These are phyloP conservation scores for Papilio gigon DNA, from an alignment of 2,888 invertebrate species.

Conservation along the genomic window DNA sequence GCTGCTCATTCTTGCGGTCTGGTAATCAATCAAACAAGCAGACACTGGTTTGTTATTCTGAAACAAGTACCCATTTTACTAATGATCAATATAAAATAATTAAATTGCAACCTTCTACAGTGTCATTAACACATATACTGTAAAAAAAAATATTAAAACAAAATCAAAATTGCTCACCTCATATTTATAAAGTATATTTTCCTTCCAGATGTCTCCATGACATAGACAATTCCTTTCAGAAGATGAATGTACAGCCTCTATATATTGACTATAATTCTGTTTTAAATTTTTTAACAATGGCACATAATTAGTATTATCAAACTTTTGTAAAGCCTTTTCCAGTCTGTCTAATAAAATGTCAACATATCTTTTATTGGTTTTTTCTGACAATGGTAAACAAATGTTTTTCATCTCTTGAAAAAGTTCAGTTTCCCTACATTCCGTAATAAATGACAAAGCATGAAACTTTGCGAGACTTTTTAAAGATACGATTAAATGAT, in stretches of 20 bases:
- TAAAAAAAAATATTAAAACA: neutral
- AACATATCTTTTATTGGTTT: constrained; percentile 63
- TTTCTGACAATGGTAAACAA: constrained; percentile 64
- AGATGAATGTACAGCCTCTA: constrained; percentile 52
- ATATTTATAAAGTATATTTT: constrained; percentile 73
- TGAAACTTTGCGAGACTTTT: constrained; percentile 67
- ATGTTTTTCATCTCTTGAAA: constrained; percentile 55
- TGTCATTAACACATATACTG: neutral
- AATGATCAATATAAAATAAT: neutral
- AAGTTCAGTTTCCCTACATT: constrained; percentile 49
- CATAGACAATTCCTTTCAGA: constrained; percentile 62
- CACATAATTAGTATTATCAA: constrained; percentile 58
- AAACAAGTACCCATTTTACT: constrained; percentile 36
- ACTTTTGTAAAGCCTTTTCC: constrained; percentile 61
- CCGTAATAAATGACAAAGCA: constrained; percentile 67
- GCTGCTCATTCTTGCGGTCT: constrained; percentile 64
- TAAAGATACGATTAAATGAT: constrained; percentile 62
- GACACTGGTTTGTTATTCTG: constrained; percentile 59
- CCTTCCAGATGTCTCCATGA: constrained; percentile 78
- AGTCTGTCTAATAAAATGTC: constrained; percentile 66
- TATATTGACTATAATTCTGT: constrained; percentile 54
- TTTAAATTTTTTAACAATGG: constrained; percentile 56
- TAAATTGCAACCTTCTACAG: neutral
- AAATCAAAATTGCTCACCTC: constrained; percentile 51
- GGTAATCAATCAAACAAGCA: constrained; percentile 74